Conservation (phyloP, 2,888 invertebrate species). For the Orthonychiurus folsomi region DNA sequence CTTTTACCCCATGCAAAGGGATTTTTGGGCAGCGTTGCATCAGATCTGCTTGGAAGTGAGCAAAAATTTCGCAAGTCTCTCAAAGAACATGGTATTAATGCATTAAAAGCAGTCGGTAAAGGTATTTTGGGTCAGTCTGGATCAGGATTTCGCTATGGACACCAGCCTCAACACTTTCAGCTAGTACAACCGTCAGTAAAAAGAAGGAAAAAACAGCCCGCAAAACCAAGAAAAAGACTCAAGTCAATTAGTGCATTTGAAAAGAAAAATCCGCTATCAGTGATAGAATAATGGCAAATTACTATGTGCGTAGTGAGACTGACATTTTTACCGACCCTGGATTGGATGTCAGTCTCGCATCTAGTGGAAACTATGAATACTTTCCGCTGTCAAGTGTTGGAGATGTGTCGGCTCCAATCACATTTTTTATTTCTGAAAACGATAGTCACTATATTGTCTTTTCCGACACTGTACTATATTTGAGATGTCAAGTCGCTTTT, state of each 20-base stretch:
- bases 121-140: neutral
- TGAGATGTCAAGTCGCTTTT: neutral
- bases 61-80: neutral
- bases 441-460: neutral
- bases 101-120: neutral
- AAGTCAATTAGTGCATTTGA: too few relatives aligned
- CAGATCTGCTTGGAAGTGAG: neutral
- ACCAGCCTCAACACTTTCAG: too few relatives aligned
- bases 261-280: too few relatives aligned
- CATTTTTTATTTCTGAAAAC: neutral
- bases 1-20: conserved; percentile 1
- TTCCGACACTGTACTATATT: neutral
- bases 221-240: neutral
- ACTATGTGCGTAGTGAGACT: neutral
- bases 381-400: neutral
- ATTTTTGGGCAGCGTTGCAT: neutral
- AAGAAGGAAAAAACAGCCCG: neutral
- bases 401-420: neutral
- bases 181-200: too few relatives aligned
- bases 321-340: neutral
- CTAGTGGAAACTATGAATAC: neutral
- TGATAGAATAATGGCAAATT: neutral
- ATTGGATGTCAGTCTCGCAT: neutral
- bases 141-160: too few relatives aligned
- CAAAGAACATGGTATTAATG: neutral